A percentile compares a stretch with the other conserved stretches of the same genome.
Conservation (phyloP, 1,140 invertebrate genomes). For the Cotesia vestalis region DNA sequence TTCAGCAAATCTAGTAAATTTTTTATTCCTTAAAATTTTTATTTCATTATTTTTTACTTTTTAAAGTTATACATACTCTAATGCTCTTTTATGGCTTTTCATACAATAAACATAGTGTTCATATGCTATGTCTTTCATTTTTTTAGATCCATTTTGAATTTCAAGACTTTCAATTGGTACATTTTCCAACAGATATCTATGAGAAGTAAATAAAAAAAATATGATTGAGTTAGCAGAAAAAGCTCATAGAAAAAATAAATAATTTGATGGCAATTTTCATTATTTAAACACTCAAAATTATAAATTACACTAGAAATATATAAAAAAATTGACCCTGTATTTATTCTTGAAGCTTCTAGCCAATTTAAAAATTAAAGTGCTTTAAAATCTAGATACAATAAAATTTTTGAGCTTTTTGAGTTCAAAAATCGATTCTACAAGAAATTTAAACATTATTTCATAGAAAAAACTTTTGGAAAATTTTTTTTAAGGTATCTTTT, state of each 20-base stretch:
- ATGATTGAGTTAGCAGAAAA: neutral
- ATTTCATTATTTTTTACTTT: neutral
- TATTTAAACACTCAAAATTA: no score
- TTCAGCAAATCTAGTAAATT: slow-evolving; percentile 2
- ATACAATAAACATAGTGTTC: slow-evolving; percentile 17
- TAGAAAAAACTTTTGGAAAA: no score
- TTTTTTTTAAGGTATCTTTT: no score
- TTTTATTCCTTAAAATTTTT: neutral
- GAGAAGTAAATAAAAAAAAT: neutral
- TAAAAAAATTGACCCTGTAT: no score
- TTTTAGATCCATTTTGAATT: neutral
- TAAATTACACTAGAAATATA: no score
- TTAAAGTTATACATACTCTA: slow-evolving; percentile 19
- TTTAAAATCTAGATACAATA: no score
- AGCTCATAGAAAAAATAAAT: neutral
- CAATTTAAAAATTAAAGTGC: no score
- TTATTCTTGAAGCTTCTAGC: no score
- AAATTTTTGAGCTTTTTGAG: no score
- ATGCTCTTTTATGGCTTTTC: slow-evolving; percentile 20
- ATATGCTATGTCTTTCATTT: slow-evolving; percentile 3
- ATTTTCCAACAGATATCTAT: slow-evolving; percentile 11
- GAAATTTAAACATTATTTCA: no score
- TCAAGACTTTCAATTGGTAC: neutral
- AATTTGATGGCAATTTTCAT: neutral
- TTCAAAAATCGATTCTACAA: no score